These are phyloP conservation scores for Notoglanidium macrostoma DNA, from an alignment of 2,797 vertebrate species.

Conservation along the genomic window DNA sequence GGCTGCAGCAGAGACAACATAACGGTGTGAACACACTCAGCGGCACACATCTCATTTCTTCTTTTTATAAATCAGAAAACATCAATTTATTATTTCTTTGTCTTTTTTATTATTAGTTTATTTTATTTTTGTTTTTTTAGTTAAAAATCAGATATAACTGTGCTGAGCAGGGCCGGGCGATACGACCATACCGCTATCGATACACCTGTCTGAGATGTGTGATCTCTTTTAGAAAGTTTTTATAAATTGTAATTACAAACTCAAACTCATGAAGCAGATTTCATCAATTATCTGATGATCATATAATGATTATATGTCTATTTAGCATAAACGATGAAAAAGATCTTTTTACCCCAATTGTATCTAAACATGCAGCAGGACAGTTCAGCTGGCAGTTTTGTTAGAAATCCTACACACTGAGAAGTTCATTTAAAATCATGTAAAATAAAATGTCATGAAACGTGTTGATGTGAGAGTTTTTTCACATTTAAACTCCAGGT, in stretches of 20 bases:
- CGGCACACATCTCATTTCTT: not conserved
- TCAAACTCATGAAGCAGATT: not conserved
- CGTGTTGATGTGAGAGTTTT: not conserved
- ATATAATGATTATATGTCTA: not conserved
- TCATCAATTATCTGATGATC: not conserved
- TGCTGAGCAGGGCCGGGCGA: not conserved
- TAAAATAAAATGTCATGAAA: not conserved
- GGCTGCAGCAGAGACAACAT: conserved; percentile 64
- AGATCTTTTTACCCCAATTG: no score
- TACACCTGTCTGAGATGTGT: no score
- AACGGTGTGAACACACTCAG: not conserved
- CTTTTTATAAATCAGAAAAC: no score
- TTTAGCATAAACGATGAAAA: no score
- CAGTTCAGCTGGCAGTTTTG: not conserved
- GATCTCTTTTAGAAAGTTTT: not conserved
- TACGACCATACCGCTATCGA: no score
- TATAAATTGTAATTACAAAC: not conserved
- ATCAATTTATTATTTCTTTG: not conserved
- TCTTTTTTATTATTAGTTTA: not conserved
- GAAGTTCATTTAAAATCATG: not conserved
- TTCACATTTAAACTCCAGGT: not conserved
- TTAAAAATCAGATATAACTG: not conserved
- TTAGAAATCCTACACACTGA: not conserved
- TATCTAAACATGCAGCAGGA: no score
- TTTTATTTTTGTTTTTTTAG: not conserved